phyloP scores from a whole-genome alignment of 2,797 vertebrate genomes.

The Manis javanica region DNA sequence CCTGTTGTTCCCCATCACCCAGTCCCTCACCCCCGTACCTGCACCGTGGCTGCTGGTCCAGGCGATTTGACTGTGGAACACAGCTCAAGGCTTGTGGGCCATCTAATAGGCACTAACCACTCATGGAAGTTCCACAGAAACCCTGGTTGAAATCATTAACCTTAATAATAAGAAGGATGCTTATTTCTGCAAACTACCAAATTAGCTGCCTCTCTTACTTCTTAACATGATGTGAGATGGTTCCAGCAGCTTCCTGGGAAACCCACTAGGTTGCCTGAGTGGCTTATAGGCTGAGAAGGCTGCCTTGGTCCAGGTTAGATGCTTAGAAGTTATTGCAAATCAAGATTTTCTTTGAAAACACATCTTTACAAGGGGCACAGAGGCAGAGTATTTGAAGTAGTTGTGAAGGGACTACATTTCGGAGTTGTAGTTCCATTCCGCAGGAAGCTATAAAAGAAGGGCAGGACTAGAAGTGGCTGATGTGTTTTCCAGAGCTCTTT shows the following conservation, averaged over 20 bases:
- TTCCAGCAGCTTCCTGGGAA: background rate
- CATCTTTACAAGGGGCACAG: background rate
- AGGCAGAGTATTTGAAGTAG: background rate
- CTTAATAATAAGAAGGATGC: background rate
- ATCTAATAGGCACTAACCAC: background rate
- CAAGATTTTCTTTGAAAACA: background rate
- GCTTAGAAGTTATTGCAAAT: background rate
- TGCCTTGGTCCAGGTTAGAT: background rate
- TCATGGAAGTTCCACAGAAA: background rate
- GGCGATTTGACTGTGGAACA: background rate
- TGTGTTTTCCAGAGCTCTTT: background rate
- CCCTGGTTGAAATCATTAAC: background rate
- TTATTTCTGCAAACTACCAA: constrained; percentile 9
- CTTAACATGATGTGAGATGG: background rate
- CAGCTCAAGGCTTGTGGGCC: background rate
- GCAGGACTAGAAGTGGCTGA: background rate
- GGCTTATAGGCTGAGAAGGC: background rate
- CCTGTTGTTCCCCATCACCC: background rate
- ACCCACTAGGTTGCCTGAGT: background rate
- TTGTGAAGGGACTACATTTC: background rate
- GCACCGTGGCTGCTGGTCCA: no score
- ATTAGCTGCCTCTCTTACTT: background rate
- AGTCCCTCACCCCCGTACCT: background rate
- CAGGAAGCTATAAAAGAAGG: background rate
- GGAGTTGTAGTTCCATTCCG: background rate